These are phyloP conservation scores for Passerculus sandwichensis DNA, from an alignment of 2,797 vertebrate species.

Conservation along the genomic window DNA sequence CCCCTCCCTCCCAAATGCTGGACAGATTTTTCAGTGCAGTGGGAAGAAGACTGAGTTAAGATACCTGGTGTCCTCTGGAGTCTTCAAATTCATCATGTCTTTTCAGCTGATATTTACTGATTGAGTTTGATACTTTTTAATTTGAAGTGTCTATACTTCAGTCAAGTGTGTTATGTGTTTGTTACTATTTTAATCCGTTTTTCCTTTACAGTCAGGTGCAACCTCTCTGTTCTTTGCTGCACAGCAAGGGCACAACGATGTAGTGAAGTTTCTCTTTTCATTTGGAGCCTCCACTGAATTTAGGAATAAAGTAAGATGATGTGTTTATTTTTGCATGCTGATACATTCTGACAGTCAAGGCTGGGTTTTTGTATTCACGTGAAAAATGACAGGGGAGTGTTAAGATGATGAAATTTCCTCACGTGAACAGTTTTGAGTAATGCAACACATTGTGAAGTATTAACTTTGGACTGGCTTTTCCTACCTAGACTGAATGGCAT, in stretches of 20 bases:
- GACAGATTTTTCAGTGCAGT: neutral
- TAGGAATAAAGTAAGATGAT: conserved; percentile 88
- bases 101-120: neutral
- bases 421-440: neutral
- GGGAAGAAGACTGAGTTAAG: neutral
- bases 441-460: neutral
- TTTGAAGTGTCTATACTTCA: neutral
- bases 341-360: neutral
- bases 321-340: neutral
- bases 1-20: neutral
- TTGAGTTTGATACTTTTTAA: neutral
- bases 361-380: neutral
- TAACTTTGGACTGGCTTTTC: neutral
- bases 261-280: conserved; percentile 93
- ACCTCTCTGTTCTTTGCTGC: conserved; percentile 95
- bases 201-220: conserved; percentile 87
- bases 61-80: neutral
- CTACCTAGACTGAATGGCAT: neutral
- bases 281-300: conserved; percentile 97
- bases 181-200: conserved; percentile 9
- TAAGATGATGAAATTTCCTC: neutral
- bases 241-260: conserved; percentile 91
- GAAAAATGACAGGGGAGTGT: neutral
- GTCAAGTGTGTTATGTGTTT: neutral
- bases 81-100: neutral